Conservation (phyloP, 2,888 invertebrate genomes). For the Uropetala carovei region DNA sequence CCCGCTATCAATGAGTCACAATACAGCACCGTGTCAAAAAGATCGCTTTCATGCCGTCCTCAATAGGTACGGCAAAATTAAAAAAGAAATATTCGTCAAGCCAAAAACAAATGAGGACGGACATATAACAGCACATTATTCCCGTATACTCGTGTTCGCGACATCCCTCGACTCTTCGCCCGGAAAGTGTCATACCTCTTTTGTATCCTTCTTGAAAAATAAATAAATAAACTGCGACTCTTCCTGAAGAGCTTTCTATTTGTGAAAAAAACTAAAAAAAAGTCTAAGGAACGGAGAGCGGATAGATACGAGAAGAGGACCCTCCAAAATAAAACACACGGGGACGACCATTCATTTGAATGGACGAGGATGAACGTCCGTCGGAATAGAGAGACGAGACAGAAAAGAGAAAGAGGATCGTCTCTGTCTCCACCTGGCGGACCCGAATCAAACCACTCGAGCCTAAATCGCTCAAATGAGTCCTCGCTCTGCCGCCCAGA, state of each 20-base stretch:
- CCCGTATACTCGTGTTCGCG: not conserved
- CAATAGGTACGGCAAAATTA: not conserved
- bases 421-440: not conserved
- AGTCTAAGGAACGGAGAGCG: not conserved
- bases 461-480: slow-evolving; percentile 48
- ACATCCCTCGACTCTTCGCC: not conserved
- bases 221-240: not conserved
- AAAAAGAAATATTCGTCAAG: slow-evolving; percentile 2
- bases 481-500: slow-evolving; percentile 25
- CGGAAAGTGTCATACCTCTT: not conserved
- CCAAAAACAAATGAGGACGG: not conserved
- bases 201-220: not conserved
- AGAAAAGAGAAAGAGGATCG: not conserved
- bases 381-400: not conserved
- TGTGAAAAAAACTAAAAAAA: not conserved
- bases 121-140: not conserved
- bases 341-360: slow-evolving; percentile 1
- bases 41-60: not conserved
- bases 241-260: not conserved
- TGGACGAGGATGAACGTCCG: not conserved
- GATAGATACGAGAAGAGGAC: not conserved
- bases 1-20: not conserved
- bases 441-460: slow-evolving; percentile 51
- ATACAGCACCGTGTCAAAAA: not conserved
- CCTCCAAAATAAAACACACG: not conserved